Conservation (phyloP, 2,888 invertebrate species). For the Cerceris rybyensis region DNA sequence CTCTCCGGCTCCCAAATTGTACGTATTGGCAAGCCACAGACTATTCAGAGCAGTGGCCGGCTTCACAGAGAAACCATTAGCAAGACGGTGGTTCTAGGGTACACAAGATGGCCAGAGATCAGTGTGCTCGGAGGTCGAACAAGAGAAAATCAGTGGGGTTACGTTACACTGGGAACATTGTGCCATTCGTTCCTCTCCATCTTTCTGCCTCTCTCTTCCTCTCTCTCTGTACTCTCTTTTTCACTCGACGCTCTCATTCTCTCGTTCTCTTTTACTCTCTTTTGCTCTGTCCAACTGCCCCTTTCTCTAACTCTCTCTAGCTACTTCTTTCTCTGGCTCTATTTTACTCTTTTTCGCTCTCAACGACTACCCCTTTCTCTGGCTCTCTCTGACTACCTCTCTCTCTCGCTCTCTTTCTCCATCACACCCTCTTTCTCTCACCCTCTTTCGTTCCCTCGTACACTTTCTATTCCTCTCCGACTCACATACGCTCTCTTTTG, state of each 20-base stretch:
- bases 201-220: neutral
- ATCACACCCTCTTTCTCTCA: neutral
- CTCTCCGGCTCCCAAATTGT: conserved; percentile 41
- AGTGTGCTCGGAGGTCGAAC: conserved; percentile 2
- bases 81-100: conserved; percentile 13
- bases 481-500: neutral
- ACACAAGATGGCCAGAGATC: conserved; percentile 15
- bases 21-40: conserved; percentile 16
- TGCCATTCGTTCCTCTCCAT: neutral
- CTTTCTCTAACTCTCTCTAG: too few species aligned
- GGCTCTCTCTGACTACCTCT: neutral
- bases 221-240: too few species aligned
- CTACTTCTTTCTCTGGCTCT: neutral
- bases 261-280: neutral
- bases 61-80: conserved; percentile 38
- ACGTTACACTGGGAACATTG: conserved; percentile 39
- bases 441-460: neutral
- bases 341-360: neutral
- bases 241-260: neutral
- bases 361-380: neutral
- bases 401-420: neutral
- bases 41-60: conserved; percentile 37
- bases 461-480: too few species aligned
- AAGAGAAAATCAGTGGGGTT: conserved; percentile 45
- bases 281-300: neutral